phyloP scores from a whole-genome alignment of 2,113 vertebrate genomes.

The Fulica atra region DNA sequence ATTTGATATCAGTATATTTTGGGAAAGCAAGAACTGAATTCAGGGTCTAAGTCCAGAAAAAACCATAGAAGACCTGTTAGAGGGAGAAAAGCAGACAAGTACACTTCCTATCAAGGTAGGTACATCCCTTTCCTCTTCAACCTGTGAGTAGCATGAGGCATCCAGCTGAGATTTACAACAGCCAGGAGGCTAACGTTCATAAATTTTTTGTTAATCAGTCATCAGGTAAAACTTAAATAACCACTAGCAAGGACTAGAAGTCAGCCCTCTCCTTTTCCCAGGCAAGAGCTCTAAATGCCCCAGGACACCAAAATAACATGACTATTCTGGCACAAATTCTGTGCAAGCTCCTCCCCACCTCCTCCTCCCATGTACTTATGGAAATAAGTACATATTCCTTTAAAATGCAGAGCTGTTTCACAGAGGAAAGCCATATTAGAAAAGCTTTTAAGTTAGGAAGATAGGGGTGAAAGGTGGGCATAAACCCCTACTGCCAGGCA shows the following conservation, averaged over 20 bases:
- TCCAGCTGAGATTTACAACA: neutral
- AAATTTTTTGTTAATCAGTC: neutral
- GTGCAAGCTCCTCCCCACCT: neutral
- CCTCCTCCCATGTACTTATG: neutral
- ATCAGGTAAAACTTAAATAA: neutral
- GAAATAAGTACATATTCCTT: neutral
- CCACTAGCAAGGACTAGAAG: neutral
- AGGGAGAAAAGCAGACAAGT: neutral
- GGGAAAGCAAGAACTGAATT: neutral
- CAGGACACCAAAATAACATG: neutral
- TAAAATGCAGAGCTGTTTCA: neutral
- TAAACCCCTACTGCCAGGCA: neutral
- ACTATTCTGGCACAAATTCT: constrained; percentile 1
- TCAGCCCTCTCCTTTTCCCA: neutral
- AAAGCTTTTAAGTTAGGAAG: neutral
- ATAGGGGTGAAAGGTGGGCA: neutral
- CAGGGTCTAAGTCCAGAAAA: neutral
- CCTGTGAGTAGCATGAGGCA: neutral
- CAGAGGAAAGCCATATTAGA: neutral
- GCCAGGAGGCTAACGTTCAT: neutral
- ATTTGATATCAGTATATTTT: neutral
- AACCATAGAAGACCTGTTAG: neutral
- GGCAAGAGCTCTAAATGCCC: neutral
- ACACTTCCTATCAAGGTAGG: neutral
- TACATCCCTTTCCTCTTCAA: neutral